phyloP scores from a whole-genome alignment of 2,113 vertebrate genomes.

The Lophura nycthemera region DNA sequence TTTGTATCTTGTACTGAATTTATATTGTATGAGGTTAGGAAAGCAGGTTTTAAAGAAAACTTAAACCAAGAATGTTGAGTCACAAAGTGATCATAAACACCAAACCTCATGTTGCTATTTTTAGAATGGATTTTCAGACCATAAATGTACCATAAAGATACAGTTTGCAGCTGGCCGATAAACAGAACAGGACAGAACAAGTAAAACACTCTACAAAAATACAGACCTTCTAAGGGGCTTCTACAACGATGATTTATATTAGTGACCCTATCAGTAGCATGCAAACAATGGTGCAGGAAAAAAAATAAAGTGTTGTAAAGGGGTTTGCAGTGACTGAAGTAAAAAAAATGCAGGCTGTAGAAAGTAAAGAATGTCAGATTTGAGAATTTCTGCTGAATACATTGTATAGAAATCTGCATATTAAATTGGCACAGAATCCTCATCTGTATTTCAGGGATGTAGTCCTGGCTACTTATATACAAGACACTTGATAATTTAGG shows the following conservation, averaged over 20 bases:
- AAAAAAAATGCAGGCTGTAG: background rate
- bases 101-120: background rate
- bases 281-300: background rate
- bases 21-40: background rate
- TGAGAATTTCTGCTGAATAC: background rate
- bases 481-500: constrained; percentile 11
- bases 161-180: background rate
- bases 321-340: background rate
- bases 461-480: background rate
- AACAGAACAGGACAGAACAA: background rate
- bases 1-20: background rate
- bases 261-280: background rate
- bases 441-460: background rate
- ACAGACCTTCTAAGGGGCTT: background rate
- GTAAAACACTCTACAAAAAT: background rate
- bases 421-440: background rate
- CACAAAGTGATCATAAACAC: background rate
- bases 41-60: background rate
- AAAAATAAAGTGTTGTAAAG: background rate
- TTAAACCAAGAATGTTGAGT: background rate
- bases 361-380: background rate
- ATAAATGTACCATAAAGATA: background rate
- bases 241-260: background rate
- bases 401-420: background rate
- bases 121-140: background rate